Percentiles rank a stretch among this genome's conserved stretches.
Conservation (phyloP, 2,113 vertebrate species). For the Ginglymostoma cirratum region DNA sequence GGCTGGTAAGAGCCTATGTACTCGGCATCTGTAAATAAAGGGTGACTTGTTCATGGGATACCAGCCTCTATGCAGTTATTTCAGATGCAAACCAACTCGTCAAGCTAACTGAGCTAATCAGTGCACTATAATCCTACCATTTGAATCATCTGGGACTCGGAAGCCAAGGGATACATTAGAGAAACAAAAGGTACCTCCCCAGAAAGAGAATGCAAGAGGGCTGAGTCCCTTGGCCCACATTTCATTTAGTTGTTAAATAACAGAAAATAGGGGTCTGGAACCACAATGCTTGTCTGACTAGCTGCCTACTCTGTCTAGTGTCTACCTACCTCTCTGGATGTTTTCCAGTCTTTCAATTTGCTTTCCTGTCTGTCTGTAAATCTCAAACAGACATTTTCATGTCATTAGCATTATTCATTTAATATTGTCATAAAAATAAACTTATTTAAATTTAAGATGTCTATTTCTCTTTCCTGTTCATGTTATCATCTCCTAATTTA, state of each 20-base stretch:
- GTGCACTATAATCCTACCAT: background rate
- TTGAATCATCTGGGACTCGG: background rate
- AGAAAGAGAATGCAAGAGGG: background rate
- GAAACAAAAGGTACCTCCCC: background rate
- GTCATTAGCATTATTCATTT: background rate
- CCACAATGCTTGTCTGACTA: background rate
- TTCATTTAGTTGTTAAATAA: background rate
- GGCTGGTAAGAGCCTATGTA: too few relatives aligned
- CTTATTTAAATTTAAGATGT: slow-evolving; percentile 8
- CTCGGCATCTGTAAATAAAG: too few relatives aligned
- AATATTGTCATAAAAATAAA: background rate
- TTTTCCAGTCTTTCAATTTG: background rate
- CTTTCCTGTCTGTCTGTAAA: background rate
- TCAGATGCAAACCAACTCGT: too few relatives aligned
- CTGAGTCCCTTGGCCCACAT: background rate
- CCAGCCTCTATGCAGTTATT: too few relatives aligned
- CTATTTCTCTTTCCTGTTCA: background rate
- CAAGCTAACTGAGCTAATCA: too few relatives aligned
- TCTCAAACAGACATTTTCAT: background rate
- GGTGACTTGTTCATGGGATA: too few relatives aligned
- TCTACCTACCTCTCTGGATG: background rate
- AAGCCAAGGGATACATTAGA: background rate
- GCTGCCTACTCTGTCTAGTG: background rate
- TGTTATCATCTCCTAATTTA: slow-evolving; percentile 7
- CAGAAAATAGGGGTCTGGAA: background rate